phyloP scores from a whole-genome alignment of 2,113 vertebrate species.

The Danio rerio region DNA sequence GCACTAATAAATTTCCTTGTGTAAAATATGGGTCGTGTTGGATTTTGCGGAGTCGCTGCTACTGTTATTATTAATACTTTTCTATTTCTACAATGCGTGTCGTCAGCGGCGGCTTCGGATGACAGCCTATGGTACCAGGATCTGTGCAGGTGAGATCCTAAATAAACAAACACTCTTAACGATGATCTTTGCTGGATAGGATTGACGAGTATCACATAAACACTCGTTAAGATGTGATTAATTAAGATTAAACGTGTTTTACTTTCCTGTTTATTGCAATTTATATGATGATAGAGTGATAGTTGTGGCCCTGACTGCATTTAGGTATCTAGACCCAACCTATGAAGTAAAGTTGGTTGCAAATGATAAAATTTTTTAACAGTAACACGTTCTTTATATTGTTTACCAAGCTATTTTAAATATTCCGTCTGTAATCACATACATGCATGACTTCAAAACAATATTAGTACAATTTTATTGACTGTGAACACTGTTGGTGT shows the following conservation, averaged over 20 bases:
- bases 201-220: neutral
- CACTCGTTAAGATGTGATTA: neutral
- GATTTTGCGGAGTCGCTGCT: neutral
- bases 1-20: conserved; percentile 4
- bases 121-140: conserved; percentile 58
- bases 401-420: too few relatives aligned
- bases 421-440: too few relatives aligned
- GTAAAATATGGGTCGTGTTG: conserved; percentile 40
- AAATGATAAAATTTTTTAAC: too few relatives aligned
- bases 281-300: neutral
- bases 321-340: neutral
- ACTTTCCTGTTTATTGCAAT: too few relatives aligned
- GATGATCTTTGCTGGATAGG: neutral
- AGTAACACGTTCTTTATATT: too few relatives aligned
- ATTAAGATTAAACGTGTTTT: neutral
- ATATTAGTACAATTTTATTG: too few relatives aligned
- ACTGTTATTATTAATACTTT: neutral
- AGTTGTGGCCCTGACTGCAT: neutral
- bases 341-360: too few relatives aligned
- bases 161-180: conserved; percentile 7
- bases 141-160: conserved; percentile 62
- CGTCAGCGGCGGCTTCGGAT: neutral
- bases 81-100: neutral
- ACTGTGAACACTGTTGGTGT: too few relatives aligned
- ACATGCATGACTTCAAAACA: too few relatives aligned